Evolutionary conservation across 2,113 vertebrate species (phyloP).

Genomic region (Leptobrachium leishanense): DNA sequence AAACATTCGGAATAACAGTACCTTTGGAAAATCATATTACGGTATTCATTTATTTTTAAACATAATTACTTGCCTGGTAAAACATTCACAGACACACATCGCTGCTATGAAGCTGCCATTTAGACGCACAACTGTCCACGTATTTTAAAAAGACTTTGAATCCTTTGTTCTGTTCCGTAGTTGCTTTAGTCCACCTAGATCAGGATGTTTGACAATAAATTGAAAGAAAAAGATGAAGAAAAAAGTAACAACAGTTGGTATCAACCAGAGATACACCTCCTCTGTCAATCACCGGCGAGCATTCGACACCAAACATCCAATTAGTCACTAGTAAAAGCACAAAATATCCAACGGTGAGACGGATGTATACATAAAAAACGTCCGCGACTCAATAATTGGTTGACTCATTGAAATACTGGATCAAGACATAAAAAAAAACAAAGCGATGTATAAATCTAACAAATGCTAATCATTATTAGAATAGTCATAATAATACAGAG

Average conservation of each 20-base stretch:
- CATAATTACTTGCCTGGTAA: too few relatives aligned
- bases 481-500: too few relatives aligned
- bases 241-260: not conserved
- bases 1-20: too few relatives aligned
- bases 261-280: not conserved
- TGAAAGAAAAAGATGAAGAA: not conserved
- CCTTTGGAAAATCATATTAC: too few relatives aligned
- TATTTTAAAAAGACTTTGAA: too few relatives aligned
- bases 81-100: too few relatives aligned
- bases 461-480: too few relatives aligned
- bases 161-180: constrained; percentile 7
- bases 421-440: not conserved
- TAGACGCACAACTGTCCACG: too few relatives aligned
- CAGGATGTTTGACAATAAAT: not conserved
- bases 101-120: too few relatives aligned
- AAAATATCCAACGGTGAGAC: not conserved
- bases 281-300: constrained; percentile 5
- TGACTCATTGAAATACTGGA: not conserved
- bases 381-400: not conserved
- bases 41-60: too few relatives aligned
- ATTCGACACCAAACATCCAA: not conserved
- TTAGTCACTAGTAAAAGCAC: not conserved
- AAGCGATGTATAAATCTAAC: too few relatives aligned
- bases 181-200: constrained; percentile 17
- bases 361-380: not conserved